Conservation (phyloP, 2,888 invertebrate species). For the Amiota communis region DNA sequence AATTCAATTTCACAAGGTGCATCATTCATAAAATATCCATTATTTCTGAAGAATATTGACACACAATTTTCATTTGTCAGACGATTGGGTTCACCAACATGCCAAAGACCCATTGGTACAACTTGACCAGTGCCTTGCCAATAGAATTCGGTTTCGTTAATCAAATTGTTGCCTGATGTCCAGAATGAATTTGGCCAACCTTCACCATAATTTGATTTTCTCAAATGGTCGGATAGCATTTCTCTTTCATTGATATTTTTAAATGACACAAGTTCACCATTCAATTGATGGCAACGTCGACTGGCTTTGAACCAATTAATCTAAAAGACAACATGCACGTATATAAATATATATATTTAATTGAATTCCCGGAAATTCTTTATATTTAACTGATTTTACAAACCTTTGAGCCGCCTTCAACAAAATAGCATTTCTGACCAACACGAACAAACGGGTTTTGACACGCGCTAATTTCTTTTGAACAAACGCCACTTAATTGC, state of each 20-base stretch:
- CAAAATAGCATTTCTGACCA: constrained; percentile 13
- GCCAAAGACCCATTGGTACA: constrained; percentile 1
- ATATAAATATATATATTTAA: background rate
- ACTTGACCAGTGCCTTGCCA: background rate
- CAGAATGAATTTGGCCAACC: constrained; percentile 15
- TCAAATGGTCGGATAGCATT: constrained; percentile 5
- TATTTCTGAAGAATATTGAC: background rate
- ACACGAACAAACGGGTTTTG: background rate
- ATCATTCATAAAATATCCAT: constrained; percentile 13
- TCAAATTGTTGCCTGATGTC: constrained; percentile 15
- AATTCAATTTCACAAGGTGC: background rate
- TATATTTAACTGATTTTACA: background rate
- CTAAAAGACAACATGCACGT: background rate
- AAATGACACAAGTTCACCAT: background rate
- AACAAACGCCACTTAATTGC: too few species aligned
- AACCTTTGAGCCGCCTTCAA: constrained; percentile 6
- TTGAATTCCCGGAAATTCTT: background rate
- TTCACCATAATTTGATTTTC: background rate
- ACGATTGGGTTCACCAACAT: constrained; percentile 7
- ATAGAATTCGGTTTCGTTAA: background rate
- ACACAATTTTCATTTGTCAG: constrained; percentile 11
- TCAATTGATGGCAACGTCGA: constrained; percentile 1
- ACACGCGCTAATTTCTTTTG: background rate
- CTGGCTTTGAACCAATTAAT: constrained; percentile 5
- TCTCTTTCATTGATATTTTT: background rate